Conservation (phyloP, 2,113 vertebrate genomes). For the Anoplopoma fimbria region DNA sequence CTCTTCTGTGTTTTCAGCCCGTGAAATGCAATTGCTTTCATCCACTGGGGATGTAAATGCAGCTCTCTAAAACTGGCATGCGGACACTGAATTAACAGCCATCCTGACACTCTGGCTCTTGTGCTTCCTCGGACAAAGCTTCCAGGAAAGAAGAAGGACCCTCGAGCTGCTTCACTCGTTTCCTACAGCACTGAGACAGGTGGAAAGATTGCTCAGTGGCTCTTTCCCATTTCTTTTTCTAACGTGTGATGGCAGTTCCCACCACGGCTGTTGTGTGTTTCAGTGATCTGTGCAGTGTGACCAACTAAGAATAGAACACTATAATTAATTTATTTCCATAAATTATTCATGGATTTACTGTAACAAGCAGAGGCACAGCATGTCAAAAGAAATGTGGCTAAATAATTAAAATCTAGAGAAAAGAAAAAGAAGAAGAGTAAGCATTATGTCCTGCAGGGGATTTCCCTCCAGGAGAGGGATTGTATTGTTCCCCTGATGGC, state of each 20-base stretch:
- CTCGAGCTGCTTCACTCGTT: neutral
- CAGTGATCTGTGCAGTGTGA: conserved; percentile 38
- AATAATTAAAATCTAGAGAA: conserved; percentile 61
- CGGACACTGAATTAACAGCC: conserved; percentile 48
- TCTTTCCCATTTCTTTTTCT: neutral
- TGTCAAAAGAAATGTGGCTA: conserved; percentile 69
- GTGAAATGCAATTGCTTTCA: conserved; percentile 73
- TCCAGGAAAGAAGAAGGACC: neutral
- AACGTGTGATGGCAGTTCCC: neutral
- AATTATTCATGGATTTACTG: conserved; percentile 72
- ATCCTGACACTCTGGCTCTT: conserved; percentile 7
- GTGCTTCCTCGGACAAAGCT: conserved; percentile 22
- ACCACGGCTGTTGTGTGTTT: conserved; percentile 3
- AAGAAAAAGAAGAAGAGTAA: neutral
- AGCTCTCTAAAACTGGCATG: conserved; percentile 36
- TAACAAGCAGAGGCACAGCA: conserved; percentile 65
- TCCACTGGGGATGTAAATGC: conserved; percentile 64
- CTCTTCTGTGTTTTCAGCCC: conserved; percentile 67
- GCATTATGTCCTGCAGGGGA: conserved; percentile 13
- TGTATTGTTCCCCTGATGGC: neutral
- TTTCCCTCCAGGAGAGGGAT: neutral
- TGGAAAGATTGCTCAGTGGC: neutral
- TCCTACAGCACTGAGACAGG: neutral
- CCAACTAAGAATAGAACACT: conserved; percentile 59
- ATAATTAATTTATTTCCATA: conserved; percentile 70